Conservation (phyloP, 2,888 invertebrate genomes). For the Heteromurus nitidus region DNA sequence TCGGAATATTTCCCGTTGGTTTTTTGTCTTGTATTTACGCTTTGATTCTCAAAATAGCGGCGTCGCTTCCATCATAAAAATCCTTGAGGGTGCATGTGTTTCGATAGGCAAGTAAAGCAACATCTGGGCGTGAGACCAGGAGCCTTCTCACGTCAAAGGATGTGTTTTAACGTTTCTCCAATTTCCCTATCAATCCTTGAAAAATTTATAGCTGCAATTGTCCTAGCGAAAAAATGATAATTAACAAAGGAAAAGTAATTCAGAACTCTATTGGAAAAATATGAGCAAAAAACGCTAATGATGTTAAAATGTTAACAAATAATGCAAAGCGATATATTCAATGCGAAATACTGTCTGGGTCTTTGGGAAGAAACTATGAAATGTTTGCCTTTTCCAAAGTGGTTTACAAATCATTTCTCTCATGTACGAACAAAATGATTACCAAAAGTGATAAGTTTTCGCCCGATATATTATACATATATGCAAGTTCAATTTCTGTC, state of each 20-base stretch:
- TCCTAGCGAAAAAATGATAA: slow-evolving; percentile 36
- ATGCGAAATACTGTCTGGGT: too few species aligned
- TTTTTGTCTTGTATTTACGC: not conserved
- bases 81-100: too few species aligned
- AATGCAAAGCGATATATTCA: slow-evolving; percentile 13
- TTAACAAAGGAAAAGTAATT: slow-evolving; percentile 36
- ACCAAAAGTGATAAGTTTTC: slow-evolving; percentile 57
- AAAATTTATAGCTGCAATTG: slow-evolving; percentile 7
- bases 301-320: slow-evolving; percentile 37
- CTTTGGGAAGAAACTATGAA: too few species aligned
- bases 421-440: slow-evolving; percentile 40
- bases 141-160: slow-evolving; percentile 24
- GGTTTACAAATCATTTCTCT: slow-evolving; percentile 34
- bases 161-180: slow-evolving; percentile 21
- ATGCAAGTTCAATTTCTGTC: slow-evolving; percentile 40
- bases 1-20: not conserved
- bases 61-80: too few species aligned
- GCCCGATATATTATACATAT: slow-evolving; percentile 25
- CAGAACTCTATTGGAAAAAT: slow-evolving; percentile 27
- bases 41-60: too few species aligned
- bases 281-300: slow-evolving; percentile 43
- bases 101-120: too few species aligned
- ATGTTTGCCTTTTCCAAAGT: not conserved
- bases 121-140: slow-evolving; percentile 53
- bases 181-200: slow-evolving; percentile 39